phyloP scores from a whole-genome alignment of 2,113 vertebrate genomes.

The Bothrops jararaca region DNA sequence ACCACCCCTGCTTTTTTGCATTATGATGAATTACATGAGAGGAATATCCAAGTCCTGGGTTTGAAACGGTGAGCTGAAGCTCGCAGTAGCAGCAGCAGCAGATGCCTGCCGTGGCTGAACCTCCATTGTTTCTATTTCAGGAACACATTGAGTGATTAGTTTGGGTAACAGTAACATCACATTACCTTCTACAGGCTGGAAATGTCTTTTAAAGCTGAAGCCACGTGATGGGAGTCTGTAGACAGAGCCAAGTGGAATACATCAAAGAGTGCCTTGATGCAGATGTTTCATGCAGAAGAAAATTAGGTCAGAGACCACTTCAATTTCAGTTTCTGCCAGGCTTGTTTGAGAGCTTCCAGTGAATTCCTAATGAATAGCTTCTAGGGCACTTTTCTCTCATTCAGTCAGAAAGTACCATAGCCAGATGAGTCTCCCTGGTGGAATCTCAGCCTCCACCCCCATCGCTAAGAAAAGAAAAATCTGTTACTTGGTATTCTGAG shows the following conservation, averaged over 20 bases:
- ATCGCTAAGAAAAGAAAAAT: slow-evolving; percentile 73
- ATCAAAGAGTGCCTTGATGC: slow-evolving; percentile 85
- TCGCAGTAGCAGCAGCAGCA: slow-evolving; percentile 66
- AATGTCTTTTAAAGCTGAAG: slow-evolving; percentile 80
- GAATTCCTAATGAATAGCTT: slow-evolving; percentile 87
- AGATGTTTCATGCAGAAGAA: slow-evolving; percentile 87
- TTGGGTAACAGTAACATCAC: slow-evolving; percentile 79
- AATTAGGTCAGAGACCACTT: slow-evolving; percentile 89
- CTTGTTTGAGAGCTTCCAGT: slow-evolving; percentile 86
- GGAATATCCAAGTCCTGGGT: slow-evolving; percentile 67
- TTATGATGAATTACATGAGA: slow-evolving; percentile 71
- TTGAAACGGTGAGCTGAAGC: slow-evolving; percentile 72
- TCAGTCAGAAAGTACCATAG: slow-evolving; percentile 80
- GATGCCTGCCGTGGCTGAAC: slow-evolving; percentile 66
- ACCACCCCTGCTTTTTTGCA: slow-evolving; percentile 61
- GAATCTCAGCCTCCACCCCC: slow-evolving; percentile 69
- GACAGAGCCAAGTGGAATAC: slow-evolving; percentile 86
- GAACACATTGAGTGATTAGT: slow-evolving; percentile 79
- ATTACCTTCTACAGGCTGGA: slow-evolving; percentile 82
- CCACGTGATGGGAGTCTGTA: slow-evolving; percentile 81
- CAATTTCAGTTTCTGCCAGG: slow-evolving; percentile 86
- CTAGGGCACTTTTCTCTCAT: slow-evolving; percentile 84
- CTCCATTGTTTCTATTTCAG: slow-evolving; percentile 82
- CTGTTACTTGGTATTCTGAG: slow-evolving; percentile 71
- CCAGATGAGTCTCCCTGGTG: slow-evolving; percentile 79